Base-by-base conservation (phyloP, 2,888 invertebrate genomes). In the Selenia dentaria region DNA sequence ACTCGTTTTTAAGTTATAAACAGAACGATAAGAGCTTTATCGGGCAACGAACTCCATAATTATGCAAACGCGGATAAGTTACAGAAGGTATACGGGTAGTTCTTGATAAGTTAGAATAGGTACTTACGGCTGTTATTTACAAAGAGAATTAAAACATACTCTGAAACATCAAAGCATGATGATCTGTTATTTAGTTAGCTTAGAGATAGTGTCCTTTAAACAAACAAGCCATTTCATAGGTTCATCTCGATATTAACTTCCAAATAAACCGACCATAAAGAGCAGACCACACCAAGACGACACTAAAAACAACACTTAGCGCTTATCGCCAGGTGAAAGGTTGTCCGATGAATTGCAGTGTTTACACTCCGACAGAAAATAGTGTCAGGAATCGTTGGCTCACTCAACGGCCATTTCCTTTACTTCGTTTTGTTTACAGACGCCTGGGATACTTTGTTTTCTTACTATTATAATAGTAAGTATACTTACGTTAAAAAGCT, bases 11-110 rank as follows among this genome's bases (percentile, higher is more conserved):
- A 65, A 61, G 59, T 67, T 69, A 72, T 64, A 78, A 84, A 81
- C 80, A 83, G 81, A 67, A 70, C 77, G 87, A 87, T 86, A 88
- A 83, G 78, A 65, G 57, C 51, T 70, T 74, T 85, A 87, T 88
- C 87, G 84, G 79, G 41, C 83, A 79, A 67, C 59, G 84, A 85
- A 79, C 85, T 81, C 57, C 63, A 67, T 66, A 73, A 74, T 80
- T 77, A 71, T 71, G 69, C 65, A 74, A 75, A 74, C 56, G 35
- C 51, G 55, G 45, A 37, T 36, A 50, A 49, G 31, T 44, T 31
- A 46, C 40, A 38, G 36, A 49, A 44, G 31, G 45, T 51, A 48
- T 13, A 34, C 38, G 25, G 25, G 46, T 41, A 37, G 11, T 20
- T 6, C 22, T 29, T 37, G 20, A 22, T 24, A 8, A n/a, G n/a